Percentiles rank a stretch among this genome's conserved stretches.
Conservation (phyloP, 1,140 invertebrate species). For the Lordiphosa collinella region DNA sequence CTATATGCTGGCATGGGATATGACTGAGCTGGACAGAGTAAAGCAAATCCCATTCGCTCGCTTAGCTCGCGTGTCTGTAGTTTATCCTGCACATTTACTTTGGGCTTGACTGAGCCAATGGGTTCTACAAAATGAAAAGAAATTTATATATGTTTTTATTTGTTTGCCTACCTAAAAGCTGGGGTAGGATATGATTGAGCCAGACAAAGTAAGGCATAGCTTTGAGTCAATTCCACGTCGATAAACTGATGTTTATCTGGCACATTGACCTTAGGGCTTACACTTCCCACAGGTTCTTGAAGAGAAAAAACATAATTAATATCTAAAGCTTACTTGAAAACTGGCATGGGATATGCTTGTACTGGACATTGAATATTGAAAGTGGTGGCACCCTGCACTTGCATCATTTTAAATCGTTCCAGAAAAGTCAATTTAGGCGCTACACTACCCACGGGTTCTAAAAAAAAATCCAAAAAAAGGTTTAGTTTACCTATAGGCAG, state of each 20-base stretch:
- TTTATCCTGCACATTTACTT: slow-evolving; percentile 83
- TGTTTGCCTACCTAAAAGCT: slow-evolving; percentile 83
- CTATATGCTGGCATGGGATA: slow-evolving; percentile 86
- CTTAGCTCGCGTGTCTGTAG: slow-evolving; percentile 66
- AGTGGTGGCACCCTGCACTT: slow-evolving; percentile 63
- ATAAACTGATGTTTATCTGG: slow-evolving; percentile 82
- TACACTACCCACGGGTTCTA: slow-evolving; percentile 80
- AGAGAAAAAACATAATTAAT: slow-evolving; percentile 29
- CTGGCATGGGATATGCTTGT: slow-evolving; percentile 85
- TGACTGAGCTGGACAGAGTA: slow-evolving; percentile 85
- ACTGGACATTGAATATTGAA: slow-evolving; percentile 84
- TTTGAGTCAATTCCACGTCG: slow-evolving; percentile 82
- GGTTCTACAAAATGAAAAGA: slow-evolving; percentile 82
- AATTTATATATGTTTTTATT: neutral
- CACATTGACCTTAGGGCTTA: slow-evolving; percentile 85
- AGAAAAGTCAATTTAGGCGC: slow-evolving; percentile 81
- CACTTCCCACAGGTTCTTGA: slow-evolving; percentile 88
- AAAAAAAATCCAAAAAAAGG: neutral
- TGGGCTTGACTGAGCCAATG: slow-evolving; percentile 86
- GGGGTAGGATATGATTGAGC: slow-evolving; percentile 87
- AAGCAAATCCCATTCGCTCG: slow-evolving; percentile 80
- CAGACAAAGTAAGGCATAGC: slow-evolving; percentile 82
- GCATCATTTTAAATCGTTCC: slow-evolving; percentile 78
- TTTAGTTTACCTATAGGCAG: slow-evolving; percentile 82
- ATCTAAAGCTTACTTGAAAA: slow-evolving; percentile 81